Evolutionary conservation across 2,888 invertebrate genomes (phyloP).

Genomic region (Ectemnius cavifrons): DNA sequence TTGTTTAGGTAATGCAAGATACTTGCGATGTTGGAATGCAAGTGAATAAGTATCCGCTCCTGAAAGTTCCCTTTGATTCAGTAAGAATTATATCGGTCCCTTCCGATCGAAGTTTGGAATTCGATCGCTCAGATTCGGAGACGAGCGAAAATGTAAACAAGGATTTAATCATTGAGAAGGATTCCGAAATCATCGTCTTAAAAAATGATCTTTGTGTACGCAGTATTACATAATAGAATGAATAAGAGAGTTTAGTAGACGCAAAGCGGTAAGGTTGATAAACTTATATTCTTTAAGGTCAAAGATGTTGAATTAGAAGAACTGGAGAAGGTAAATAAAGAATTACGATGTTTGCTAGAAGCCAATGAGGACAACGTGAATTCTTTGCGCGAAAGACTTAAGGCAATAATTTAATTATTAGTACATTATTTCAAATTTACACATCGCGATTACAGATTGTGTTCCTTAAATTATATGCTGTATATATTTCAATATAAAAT

Average conservation of each 20-base stretch:
- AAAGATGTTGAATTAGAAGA: conserved; percentile 67
- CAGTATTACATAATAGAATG: conserved; percentile 6
- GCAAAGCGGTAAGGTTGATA: background rate
- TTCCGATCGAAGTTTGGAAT: conserved; percentile 35
- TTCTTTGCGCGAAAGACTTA: conserved; percentile 44
- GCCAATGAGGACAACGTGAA: conserved; percentile 55
- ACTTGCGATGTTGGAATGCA: conserved; percentile 42
- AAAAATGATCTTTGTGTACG: conserved; percentile 65
- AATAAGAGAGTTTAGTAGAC: background rate
- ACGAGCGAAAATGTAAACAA: conserved; percentile 44
- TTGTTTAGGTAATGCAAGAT: background rate
- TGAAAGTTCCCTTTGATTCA: background rate
- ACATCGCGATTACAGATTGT: too few species aligned
- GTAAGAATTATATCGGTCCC: background rate
- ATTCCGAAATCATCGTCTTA: conserved; percentile 69
- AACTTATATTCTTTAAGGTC: conserved; percentile 49
- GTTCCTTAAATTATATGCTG: too few species aligned
- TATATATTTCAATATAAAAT: background rate
- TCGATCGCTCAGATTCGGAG: conserved; percentile 34
- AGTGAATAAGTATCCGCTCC: conserved; percentile 17
- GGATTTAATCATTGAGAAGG: conserved; percentile 67
- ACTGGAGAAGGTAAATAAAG: conserved; percentile 54
- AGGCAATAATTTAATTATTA: conserved; percentile 39
- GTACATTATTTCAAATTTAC: too few species aligned
- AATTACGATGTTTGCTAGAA: conserved; percentile 53